Conservation (phyloP, 2,888 invertebrate genomes). For the Coleophora flavipennella region DNA sequence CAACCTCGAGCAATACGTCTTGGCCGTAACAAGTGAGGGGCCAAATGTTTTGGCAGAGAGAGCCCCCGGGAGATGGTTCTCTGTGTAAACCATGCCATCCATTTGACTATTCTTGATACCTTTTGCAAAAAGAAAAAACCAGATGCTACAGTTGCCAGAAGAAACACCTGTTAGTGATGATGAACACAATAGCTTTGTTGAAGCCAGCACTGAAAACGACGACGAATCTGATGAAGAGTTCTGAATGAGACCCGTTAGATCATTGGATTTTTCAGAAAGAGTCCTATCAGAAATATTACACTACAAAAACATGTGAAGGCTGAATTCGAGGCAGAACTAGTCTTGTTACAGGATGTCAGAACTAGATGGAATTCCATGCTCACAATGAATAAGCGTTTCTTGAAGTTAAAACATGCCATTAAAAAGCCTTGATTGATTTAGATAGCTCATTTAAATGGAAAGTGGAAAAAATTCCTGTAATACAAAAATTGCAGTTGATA, state of each 20-base stretch:
- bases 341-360: slow-evolving; percentile 11
- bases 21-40: slow-evolving; percentile 5
- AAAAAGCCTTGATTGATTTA: no score
- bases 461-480: neutral
- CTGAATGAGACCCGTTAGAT: no score
- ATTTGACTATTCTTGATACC: slow-evolving; percentile 6
- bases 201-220: no score
- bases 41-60: slow-evolving; percentile 14
- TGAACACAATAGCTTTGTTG: no score
- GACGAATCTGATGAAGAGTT: no score
- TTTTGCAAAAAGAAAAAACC: slow-evolving; percentile 2
- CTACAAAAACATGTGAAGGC: slow-evolving; percentile 12
- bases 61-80: slow-evolving; percentile 14
- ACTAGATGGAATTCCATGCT: slow-evolving; percentile 11
- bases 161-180: no score
- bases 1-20: neutral
- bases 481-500: slow-evolving; percentile 11
- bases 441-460: no score
- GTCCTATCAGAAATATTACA: neutral
- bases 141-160: no score
- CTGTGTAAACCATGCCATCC: slow-evolving; percentile 14
- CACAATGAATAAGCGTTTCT: slow-evolving; percentile 11
- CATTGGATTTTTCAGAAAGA: no score
- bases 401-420: slow-evolving; percentile 5
- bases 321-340: slow-evolving; percentile 9